A percentile compares a stretch with the other conserved stretches of the same genome.
Conservation (phyloP, 2,888 invertebrate species). For the Trypoxylon attenuatum region DNA sequence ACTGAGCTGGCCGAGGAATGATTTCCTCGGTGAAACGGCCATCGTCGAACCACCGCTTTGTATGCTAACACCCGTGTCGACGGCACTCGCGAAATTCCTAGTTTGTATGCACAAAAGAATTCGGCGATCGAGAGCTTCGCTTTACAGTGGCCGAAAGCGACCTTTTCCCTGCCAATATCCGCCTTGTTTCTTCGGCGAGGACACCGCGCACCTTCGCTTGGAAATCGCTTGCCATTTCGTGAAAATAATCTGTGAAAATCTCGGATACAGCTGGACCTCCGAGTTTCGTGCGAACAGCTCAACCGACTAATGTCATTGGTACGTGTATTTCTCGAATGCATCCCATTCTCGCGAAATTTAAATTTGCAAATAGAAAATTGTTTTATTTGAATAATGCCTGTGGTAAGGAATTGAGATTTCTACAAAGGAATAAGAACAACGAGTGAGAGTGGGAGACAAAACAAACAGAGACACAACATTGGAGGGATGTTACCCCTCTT, state of each 20-base stretch:
- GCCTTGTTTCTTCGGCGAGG: neutral
- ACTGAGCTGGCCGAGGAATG: neutral
- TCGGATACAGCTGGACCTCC: too few species aligned
- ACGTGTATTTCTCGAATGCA: too few species aligned
- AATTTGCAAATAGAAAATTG: too few species aligned
- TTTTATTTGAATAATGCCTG: too few species aligned
- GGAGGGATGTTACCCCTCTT: neutral
- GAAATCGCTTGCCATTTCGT: too few species aligned
- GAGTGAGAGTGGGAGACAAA: conserved; percentile 3
- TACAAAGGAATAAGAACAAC: too few species aligned
- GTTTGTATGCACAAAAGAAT: conserved; percentile 1
- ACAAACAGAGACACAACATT: neutral
- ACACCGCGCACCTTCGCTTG: neutral
- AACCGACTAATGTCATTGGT: too few species aligned
- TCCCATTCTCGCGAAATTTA: too few species aligned
- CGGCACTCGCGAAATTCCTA: neutral
- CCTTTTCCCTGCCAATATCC: neutral
- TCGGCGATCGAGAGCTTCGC: neutral
- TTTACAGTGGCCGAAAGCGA: too few species aligned
- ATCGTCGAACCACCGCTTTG: neutral
- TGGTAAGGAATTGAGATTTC: too few species aligned
- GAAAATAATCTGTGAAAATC: too few species aligned
- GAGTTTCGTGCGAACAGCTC: too few species aligned
- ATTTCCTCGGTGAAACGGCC: neutral
- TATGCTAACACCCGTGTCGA: neutral